Evolutionary conservation across 2,888 invertebrate species (phyloP).

Genomic region (Cephalotes varians): DNA sequence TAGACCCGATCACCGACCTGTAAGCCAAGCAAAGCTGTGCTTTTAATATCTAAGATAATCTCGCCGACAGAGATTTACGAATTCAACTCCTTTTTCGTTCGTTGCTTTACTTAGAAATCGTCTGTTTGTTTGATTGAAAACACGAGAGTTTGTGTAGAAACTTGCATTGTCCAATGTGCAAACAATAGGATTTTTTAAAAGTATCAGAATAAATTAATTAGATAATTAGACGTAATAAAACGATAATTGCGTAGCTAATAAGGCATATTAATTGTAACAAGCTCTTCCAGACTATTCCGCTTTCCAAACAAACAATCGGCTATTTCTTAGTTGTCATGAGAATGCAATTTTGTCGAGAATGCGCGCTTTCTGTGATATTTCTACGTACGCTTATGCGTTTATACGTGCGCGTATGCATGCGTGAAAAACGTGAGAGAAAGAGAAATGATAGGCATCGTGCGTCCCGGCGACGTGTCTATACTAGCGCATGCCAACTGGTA

Average conservation of each 20-base stretch:
- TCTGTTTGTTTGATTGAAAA: neutral
- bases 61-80: constrained; percentile 49
- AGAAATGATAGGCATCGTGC: constrained; percentile 45
- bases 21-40: constrained; percentile 80
- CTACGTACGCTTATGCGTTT: neutral
- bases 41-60: constrained; percentile 71
- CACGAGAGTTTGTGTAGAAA: constrained; percentile 6
- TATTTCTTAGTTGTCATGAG: constrained; percentile 36
- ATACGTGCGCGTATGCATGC: constrained; percentile 7
- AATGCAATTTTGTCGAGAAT: constrained; percentile 30
- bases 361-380: constrained; percentile 14
- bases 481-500: constrained; percentile 44
- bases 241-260: constrained; percentile 19
- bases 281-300: constrained; percentile 8
- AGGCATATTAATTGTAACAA: constrained; percentile 16
- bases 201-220: neutral
- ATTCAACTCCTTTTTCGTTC: neutral
- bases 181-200: neutral
- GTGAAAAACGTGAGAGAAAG: constrained; percentile 37
- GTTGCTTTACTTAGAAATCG: neutral
- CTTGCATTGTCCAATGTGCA: neutral
- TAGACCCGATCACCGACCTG: constrained; percentile 78
- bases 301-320: constrained; percentile 37
- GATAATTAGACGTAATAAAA: neutral
- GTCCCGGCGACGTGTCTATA: constrained; percentile 38